Percentiles rank a stretch among this genome's conserved stretches.
phyloP scores from a whole-genome alignment of 2,113 vertebrate genomes.

The Formicarius rufipectus region DNA sequence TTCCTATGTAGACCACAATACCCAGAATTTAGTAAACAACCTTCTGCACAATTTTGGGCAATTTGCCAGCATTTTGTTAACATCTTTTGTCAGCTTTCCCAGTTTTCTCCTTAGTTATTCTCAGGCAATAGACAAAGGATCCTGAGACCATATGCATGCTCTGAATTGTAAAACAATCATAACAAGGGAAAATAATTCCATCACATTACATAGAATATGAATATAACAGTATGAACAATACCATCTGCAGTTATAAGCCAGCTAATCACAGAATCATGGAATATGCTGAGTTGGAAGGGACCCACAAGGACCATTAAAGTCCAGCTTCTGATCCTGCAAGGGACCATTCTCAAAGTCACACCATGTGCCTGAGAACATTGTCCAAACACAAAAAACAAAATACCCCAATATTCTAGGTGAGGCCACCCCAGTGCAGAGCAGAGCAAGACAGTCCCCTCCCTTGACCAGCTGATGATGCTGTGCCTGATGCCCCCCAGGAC shows the following conservation, averaged over 20 bases:
- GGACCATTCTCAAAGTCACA: no score
- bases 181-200: not conserved
- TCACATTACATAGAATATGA: not conserved
- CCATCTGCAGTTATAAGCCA: not conserved
- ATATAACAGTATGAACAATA: not conserved
- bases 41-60: not conserved
- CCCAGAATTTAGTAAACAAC: not conserved
- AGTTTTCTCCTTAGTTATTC: not conserved
- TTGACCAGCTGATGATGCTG: fast-evolving
- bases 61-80: not conserved
- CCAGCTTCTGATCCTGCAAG: not conserved
- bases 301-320: not conserved
- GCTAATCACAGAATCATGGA: not conserved
- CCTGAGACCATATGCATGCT: not conserved
- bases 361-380: not conserved
- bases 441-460: fast-evolving
- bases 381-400: not conserved
- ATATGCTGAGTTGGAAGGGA: not conserved
- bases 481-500: not conserved
- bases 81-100: not conserved
- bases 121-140: not conserved
- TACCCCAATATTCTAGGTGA: not conserved
- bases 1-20: not conserved
- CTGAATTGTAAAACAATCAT: not conserved
- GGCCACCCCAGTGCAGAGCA: fast-evolving